phyloP scores from a whole-genome alignment of 2,888 invertebrate species.

The Acanthosoma haemorrhoidale region DNA sequence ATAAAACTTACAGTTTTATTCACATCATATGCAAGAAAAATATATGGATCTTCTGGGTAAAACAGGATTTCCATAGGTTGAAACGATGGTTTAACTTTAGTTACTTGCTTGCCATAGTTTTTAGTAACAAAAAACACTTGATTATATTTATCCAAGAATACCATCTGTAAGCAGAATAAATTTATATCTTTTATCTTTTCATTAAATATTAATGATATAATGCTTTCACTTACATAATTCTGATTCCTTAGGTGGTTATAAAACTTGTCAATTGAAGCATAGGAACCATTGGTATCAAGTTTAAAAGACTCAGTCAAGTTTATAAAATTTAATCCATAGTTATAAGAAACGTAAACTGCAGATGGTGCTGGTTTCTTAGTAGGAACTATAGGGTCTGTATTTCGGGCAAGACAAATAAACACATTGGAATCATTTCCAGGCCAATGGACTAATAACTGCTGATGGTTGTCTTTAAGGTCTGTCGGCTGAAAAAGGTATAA shows the following conservation, averaged over 20 bases:
- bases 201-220: neutral
- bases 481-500: conserved; percentile 9
- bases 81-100: conserved; percentile 60
- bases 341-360: conserved; percentile 76
- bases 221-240: conserved; percentile 66
- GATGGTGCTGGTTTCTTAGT: conserved; percentile 52
- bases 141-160: conserved; percentile 75
- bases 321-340: conserved; percentile 75
- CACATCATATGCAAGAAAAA: conserved; percentile 71
- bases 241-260: conserved; percentile 76
- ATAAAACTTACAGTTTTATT: conserved; percentile 55
- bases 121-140: conserved; percentile 69
- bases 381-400: conserved; percentile 48
- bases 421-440: conserved; percentile 75
- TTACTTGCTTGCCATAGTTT: conserved; percentile 66
- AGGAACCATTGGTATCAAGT: conserved; percentile 50
- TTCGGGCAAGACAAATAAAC: conserved; percentile 77
- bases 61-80: conserved; percentile 72
- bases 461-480: conserved; percentile 77
- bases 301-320: conserved; percentile 67
- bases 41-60: conserved; percentile 63
- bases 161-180: conserved; percentile 56
- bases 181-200: neutral
- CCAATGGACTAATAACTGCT: conserved; percentile 88
- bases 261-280: conserved; percentile 75